phyloP scores from a whole-genome alignment of 2,888 invertebrate genomes.

The Tetropium fuscum region DNA sequence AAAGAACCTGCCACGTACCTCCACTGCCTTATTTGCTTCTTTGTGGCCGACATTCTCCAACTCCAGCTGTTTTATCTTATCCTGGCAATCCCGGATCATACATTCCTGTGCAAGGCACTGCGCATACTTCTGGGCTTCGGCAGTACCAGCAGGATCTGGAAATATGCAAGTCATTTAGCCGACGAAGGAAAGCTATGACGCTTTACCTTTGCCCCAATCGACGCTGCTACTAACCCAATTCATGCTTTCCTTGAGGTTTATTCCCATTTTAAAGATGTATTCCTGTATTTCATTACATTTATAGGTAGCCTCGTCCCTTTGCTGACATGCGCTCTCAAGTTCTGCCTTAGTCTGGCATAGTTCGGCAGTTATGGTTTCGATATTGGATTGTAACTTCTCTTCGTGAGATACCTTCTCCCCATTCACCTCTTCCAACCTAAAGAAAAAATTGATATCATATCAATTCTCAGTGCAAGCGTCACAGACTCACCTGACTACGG shows the following conservation, averaged over 20 bases:
- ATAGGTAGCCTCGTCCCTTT: slow-evolving; percentile 44
- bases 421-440: slow-evolving; percentile 56
- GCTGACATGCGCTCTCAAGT: slow-evolving; percentile 30
- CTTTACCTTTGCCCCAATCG: slow-evolving; percentile 49
- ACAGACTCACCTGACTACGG: slow-evolving; percentile 43
- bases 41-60: slow-evolving; percentile 53
- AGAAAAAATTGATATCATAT: slow-evolving; percentile 61
- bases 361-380: slow-evolving; percentile 43
- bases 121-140: slow-evolving; percentile 54
- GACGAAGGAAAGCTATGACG: not conserved
- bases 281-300: slow-evolving; percentile 52
- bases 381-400: slow-evolving; percentile 36
- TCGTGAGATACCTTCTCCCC: slow-evolving; percentile 44
- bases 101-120: slow-evolving; percentile 54
- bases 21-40: slow-evolving; percentile 50
- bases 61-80: slow-evolving; percentile 53
- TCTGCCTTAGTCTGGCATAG: slow-evolving; percentile 39
- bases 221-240: slow-evolving; percentile 46
- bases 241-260: slow-evolving; percentile 45
- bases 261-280: slow-evolving; percentile 49
- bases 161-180: too few species aligned
- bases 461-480: slow-evolving; percentile 53
- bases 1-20: too few species aligned
- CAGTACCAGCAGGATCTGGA: slow-evolving; percentile 36
- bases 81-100: slow-evolving; percentile 54